phyloP scores from a whole-genome alignment of 2,113 vertebrate species.

The Osmerus eperlanus region DNA sequence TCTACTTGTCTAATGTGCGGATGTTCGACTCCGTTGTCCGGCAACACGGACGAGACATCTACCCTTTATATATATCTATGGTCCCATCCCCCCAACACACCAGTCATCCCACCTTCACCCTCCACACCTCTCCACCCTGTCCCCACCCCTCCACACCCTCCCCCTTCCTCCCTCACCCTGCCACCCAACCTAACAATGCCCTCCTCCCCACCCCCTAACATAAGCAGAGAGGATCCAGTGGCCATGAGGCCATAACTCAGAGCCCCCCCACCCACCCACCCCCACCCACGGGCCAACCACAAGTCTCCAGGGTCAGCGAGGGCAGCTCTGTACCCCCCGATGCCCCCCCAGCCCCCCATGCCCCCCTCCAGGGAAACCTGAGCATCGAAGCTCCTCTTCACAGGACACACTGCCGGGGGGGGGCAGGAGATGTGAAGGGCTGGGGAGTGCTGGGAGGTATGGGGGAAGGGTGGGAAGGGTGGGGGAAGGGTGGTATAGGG shows the following conservation, averaged over 20 bases:
- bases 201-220: constrained; percentile 42
- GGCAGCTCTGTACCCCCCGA: constrained; percentile 7
- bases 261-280: constrained; percentile 34
- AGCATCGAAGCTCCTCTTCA: constrained; percentile 39
- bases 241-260: constrained; percentile 73
- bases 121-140: too few species aligned
- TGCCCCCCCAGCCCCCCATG: too few species aligned
- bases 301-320: constrained; percentile 18
- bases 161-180: constrained; percentile 15
- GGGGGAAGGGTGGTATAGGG: constrained; percentile 7
- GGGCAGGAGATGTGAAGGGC: neutral
- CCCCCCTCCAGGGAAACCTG: constrained; percentile 58
- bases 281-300: constrained; percentile 68
- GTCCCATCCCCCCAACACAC: too few species aligned
- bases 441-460: constrained; percentile 2
- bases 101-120: too few species aligned
- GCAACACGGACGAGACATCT: too few species aligned
- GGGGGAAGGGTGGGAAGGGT: constrained; percentile 6
- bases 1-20: too few species aligned
- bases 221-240: constrained; percentile 56
- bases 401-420: constrained; percentile 49
- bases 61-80: too few species aligned
- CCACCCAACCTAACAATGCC: constrained; percentile 44
- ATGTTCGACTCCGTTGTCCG: too few species aligned
- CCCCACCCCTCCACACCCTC: neutral